Percentiles rank a stretch among this genome's conserved stretches.
These are phyloP conservation scores for Parelbella ahira DNA, from an alignment of 2,888 invertebrate species.

Conservation along the genomic window DNA sequence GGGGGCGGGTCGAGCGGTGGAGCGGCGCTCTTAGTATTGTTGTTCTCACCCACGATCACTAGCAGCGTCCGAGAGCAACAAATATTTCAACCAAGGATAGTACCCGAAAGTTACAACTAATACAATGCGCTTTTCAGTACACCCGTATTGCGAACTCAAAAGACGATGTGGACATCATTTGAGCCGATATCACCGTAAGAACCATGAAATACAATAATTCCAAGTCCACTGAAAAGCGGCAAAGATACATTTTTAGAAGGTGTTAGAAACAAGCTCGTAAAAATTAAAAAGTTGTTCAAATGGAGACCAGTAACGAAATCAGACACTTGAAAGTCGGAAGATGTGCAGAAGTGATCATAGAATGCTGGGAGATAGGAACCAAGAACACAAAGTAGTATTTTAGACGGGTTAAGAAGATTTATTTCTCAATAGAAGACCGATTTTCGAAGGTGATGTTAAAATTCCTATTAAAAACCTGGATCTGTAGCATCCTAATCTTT, in stretches of 20 bases:
- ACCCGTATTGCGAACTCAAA: too few species aligned
- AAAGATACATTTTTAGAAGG: conserved; percentile 3
- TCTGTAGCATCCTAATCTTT: too few species aligned
- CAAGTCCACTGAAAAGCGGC: conserved; percentile 22
- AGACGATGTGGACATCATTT: too few species aligned
- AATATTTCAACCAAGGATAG: conserved; percentile 33
- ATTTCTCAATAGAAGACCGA: conserved; percentile 13
- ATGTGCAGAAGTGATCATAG: conserved; percentile 10
- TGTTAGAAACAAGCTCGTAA: too few species aligned
- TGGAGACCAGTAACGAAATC: neutral
- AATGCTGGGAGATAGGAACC: neutral
- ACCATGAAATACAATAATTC: neutral
- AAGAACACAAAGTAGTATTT: neutral
- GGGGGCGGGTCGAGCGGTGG: conserved; percentile 75
- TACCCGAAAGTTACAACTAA: conserved; percentile 8
- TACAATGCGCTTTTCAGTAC: conserved; percentile 19
- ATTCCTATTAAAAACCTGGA: too few species aligned
- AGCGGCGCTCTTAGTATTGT: conserved; percentile 57
- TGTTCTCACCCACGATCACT: conserved; percentile 57
- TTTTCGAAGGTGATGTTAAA: too few species aligned
- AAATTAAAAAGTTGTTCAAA: neutral
- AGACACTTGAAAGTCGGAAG: conserved; percentile 22
- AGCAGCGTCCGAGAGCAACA: conserved; percentile 57
- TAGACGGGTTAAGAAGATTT: neutral
- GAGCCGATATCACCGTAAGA: too few species aligned